Base-by-base conservation (phyloP, 2,113 vertebrate genomes). In the Nansenia antarctica region DNA sequence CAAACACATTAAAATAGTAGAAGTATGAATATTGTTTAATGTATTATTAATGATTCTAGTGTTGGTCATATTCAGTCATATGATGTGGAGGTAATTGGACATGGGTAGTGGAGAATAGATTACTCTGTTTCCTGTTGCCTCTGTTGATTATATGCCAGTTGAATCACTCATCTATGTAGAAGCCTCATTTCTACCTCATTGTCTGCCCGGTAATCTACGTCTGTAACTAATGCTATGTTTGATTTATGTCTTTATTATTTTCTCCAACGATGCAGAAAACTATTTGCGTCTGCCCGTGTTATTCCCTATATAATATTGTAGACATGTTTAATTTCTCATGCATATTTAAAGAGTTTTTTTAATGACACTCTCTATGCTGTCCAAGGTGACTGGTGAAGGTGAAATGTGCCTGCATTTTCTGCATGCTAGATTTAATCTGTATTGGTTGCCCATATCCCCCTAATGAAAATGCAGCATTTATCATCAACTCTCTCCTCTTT, bases 191-290 rank as follows among this genome's bases (percentile, higher is more conserved):
- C 34, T 69, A 63, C 62, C 71, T 79, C 75, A 78, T 85, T 86
- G 76, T 88, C 74, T 86, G 71, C 67, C 65, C 74, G 65, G 78
- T 77, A 87, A 81, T 67, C 65, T 29, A 77, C 49, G 69, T 80
- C 80, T 76, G 73, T 29, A 71, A 74, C 57, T 34, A 31, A 32
- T 31, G 12, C 84, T 84, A 80, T 79, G 69, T 85, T 83, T 88
- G 87, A 90, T 89, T 87, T 83, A 89, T 88, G 82, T 85, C 86
- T 88, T 84, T 84, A 86, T 89, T 88, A 87, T 85, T 84, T 83
- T 82, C 64, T 80, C 61, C 80, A 66, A 35, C 79, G 82, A 77
- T 82, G 86, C 85, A 73, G 79, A 84, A 88, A 88, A 86, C 80
- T 68, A 69, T 85, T 76, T 68, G 77, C 77, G 72, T 86, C 68